Conservation (phyloP, 2,888 invertebrate genomes). For the Heteropelma amictum region DNA sequence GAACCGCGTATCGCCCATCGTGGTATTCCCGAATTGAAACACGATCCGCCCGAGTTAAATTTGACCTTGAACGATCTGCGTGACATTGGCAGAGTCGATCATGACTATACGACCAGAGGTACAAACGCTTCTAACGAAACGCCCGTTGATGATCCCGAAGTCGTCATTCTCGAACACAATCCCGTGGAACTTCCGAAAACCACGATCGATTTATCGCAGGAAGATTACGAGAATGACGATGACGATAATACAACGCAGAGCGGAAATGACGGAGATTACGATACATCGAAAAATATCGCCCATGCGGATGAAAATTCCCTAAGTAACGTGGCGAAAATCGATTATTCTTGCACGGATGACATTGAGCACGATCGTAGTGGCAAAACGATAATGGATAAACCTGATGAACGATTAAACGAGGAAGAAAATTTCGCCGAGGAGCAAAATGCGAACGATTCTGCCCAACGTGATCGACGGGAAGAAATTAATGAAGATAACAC, state of each 20-base stretch:
- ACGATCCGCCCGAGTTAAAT: slow-evolving; percentile 68
- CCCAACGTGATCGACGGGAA: background rate
- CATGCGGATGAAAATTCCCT: background rate
- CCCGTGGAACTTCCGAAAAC: slow-evolving; percentile 2
- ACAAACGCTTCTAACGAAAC: background rate
- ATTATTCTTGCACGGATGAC: background rate
- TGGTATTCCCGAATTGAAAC: slow-evolving; percentile 65
- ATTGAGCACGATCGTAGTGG: background rate
- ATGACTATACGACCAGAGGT: slow-evolving; percentile 54
- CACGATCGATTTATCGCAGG: slow-evolving; percentile 41
- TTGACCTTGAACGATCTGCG: slow-evolving; percentile 69
- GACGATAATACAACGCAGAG: background rate
- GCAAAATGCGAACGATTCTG: background rate
- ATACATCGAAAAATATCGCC: background rate
- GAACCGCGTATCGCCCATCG: slow-evolving; percentile 49
- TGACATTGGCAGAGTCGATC: slow-evolving; percentile 71
- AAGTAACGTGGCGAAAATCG: background rate
- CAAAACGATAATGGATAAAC: background rate
- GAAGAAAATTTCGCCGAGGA: no score
- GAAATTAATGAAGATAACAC: background rate
- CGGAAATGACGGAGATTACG: background rate
- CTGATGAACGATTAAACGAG: background rate
- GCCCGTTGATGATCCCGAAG: slow-evolving; percentile 32
- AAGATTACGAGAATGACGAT: slow-evolving; percentile 17
- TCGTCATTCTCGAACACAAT: slow-evolving; percentile 31